Evolutionary conservation across 2,113 vertebrate species (phyloP).

Genomic region (Chamaea fasciata): DNA sequence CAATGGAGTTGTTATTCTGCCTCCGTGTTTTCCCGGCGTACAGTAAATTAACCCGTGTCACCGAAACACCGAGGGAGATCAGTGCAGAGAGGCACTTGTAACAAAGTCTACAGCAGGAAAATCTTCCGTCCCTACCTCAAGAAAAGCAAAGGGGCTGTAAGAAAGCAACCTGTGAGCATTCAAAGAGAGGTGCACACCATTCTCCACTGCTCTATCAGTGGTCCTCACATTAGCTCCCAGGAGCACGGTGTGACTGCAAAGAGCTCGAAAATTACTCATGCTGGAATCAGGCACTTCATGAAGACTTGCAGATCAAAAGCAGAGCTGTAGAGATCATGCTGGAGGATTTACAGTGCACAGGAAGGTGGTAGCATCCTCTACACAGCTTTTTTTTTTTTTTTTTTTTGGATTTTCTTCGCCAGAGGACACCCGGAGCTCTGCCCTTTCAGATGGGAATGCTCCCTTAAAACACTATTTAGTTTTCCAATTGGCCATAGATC

Average conservation of each 20-base stretch:
- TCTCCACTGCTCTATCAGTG: not conserved
- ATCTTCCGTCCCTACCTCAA: not conserved
- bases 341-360: not conserved
- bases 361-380: not conserved
- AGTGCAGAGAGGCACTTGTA: not conserved
- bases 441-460: not conserved
- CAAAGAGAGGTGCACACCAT: not conserved
- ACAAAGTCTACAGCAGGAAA: not conserved
- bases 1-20: conserved; percentile 36
- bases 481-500: not conserved
- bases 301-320: not conserved
- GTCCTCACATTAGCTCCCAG: not conserved
- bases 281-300: not conserved
- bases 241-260: not conserved
- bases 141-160: not conserved
- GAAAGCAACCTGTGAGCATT: not conserved
- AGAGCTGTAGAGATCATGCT: not conserved
- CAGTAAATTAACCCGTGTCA: conserved; percentile 30
- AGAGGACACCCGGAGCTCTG: not conserved
- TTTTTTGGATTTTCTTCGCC: not conserved
- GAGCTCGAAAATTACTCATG: not conserved
- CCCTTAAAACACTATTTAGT: not conserved
- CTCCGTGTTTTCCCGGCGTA: not conserved
- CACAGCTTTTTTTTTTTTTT: not conserved
- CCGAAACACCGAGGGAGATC: not conserved